phyloP scores from a whole-genome alignment of 1,140 invertebrate genomes.

The Ceratina calcarata region DNA sequence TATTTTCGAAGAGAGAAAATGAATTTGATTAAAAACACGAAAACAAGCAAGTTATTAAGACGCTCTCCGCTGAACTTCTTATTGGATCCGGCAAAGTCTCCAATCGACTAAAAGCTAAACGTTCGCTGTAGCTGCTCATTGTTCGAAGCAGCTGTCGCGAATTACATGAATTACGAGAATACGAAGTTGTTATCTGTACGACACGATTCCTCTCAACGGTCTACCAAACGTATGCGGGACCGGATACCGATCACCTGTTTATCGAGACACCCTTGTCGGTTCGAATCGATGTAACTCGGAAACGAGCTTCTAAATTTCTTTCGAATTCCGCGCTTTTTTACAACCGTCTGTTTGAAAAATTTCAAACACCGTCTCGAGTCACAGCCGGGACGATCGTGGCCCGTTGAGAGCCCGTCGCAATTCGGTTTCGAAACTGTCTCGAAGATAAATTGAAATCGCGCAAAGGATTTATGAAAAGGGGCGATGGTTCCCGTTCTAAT shows the following conservation, averaged over 20 bases:
- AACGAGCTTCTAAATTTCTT: too few relatives aligned
- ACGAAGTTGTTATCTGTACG: background rate
- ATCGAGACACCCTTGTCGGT: slow-evolving; percentile 13
- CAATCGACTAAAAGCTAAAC: background rate
- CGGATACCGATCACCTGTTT: slow-evolving; percentile 25
- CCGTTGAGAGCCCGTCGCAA: too few relatives aligned
- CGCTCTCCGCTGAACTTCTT: background rate
- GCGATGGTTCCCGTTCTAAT: slow-evolving; percentile 17
- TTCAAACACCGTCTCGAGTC: too few relatives aligned
- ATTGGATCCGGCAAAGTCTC: background rate
- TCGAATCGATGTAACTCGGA: too few relatives aligned
- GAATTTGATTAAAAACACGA: too few relatives aligned
- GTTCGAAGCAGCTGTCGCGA: slow-evolving; percentile 3
- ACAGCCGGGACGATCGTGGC: too few relatives aligned
- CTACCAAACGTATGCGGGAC: slow-evolving; percentile 5
- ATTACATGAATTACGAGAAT: background rate
- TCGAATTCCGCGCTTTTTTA: too few relatives aligned
- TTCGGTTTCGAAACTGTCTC: too few relatives aligned
- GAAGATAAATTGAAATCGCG: background rate
- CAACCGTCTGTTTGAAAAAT: too few relatives aligned
- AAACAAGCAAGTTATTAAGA: too few relatives aligned
- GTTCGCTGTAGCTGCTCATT: background rate
- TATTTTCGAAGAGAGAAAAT: too few relatives aligned
- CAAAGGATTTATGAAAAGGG: too few relatives aligned
- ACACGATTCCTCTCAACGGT: slow-evolving; percentile 4